phyloP scores from a whole-genome alignment of 2,797 vertebrate species.

The Nannoperca obscura region DNA sequence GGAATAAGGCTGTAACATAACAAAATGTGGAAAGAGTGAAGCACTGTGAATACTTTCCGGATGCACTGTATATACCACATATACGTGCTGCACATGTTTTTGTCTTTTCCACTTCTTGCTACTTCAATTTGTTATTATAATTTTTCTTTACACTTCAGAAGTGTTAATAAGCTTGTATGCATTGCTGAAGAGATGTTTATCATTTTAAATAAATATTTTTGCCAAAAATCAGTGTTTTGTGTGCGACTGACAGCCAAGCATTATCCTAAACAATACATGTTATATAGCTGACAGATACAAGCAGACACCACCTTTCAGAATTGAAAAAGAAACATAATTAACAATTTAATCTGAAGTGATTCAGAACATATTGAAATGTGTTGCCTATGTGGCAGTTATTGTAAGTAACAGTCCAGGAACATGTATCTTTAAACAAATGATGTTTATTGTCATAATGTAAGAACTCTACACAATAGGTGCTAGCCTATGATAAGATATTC shows the following conservation, averaged over 20 bases:
- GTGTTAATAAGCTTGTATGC: conserved; percentile 33
- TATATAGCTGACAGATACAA: not conserved
- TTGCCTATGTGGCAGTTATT: not conserved
- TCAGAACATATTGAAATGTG: not conserved
- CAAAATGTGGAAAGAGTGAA: too few species aligned
- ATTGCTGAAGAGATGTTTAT: conserved; percentile 43
- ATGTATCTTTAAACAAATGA: not conserved
- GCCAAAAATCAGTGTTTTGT: conserved; percentile 31
- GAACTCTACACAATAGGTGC: not conserved
- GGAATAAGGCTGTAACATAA: too few species aligned
- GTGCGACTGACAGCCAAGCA: not conserved
- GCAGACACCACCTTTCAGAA: not conserved
- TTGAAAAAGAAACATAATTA: too few species aligned
- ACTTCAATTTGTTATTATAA: not conserved
- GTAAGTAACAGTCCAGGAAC: too few species aligned
- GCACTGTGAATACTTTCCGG: too few species aligned
- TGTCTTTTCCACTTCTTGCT: conserved; percentile 6
- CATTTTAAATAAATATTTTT: conserved; percentile 72
- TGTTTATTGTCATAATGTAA: not conserved
- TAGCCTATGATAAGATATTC: not conserved
- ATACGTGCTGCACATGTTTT: not conserved
- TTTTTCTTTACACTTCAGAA: conserved; percentile 5
- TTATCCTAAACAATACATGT: not conserved
- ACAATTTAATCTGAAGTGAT: not conserved
- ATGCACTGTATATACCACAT: too few species aligned